Evolutionary conservation across 1,140 invertebrate species (phyloP).

Genomic region (roundworm (Caenorhabditis elegans)): DNA sequence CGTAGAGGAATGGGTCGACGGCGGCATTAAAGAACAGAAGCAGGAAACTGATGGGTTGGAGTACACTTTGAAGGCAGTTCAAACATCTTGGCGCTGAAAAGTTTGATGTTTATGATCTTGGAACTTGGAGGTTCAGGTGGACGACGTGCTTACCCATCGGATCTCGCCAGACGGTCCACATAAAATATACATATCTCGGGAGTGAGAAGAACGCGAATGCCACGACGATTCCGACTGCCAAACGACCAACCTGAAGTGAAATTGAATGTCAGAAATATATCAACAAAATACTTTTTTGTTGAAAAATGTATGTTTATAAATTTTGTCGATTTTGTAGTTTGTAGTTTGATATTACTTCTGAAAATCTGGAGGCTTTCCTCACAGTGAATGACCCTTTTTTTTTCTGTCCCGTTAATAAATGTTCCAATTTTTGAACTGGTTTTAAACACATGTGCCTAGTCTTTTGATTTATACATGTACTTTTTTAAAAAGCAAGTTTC

Average conservation of each 20-base stretch:
- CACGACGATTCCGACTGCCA: conserved; percentile 58
- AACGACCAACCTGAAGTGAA: conserved; percentile 42
- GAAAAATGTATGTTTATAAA: too few species aligned
- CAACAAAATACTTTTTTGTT: background rate
- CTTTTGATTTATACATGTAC: too few species aligned
- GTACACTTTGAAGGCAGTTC: conserved; percentile 57
- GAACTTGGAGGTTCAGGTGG: too few species aligned
- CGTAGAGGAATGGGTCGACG: conserved; percentile 61
- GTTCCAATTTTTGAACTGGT: too few species aligned
- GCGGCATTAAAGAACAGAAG: conserved; percentile 60
- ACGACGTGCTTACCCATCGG: conserved; percentile 52
- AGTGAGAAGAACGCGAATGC: conserved; percentile 60
- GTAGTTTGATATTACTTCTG: too few species aligned
- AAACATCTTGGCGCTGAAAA: conserved; percentile 60
- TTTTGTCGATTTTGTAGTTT: background rate
- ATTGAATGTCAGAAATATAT: background rate
- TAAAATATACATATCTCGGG: conserved; percentile 60
- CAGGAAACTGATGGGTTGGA: conserved; percentile 60
- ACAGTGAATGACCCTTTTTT: too few species aligned
- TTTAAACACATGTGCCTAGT: too few species aligned
- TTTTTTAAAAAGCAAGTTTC: too few species aligned
- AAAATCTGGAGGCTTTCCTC: too few species aligned
- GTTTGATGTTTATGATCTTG: too few species aligned
- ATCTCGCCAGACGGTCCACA: conserved; percentile 59
- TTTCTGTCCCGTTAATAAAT: too few species aligned